phyloP scores from a whole-genome alignment of 2,797 vertebrate species.

The Pelodytes ibericus region DNA sequence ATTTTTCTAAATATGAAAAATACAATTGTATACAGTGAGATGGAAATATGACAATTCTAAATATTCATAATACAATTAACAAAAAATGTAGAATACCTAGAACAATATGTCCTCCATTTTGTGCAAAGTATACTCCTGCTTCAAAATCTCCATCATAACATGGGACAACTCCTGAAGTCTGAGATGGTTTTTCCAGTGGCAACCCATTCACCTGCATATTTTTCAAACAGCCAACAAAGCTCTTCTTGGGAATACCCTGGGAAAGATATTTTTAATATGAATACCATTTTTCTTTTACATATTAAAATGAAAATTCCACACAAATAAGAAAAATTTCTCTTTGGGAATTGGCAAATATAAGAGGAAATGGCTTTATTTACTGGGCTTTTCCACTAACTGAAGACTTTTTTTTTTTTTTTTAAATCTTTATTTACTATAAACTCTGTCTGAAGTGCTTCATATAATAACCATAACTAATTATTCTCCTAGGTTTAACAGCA shows the following conservation, averaged over 20 bases:
- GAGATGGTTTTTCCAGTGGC: slow-evolving; percentile 68
- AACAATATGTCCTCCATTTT: slow-evolving; percentile 78
- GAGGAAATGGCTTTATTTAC: too few relatives aligned
- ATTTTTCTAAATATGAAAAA: slow-evolving; percentile 72
- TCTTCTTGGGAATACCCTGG: slow-evolving; percentile 81
- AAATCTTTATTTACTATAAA: too few relatives aligned
- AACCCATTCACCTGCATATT: slow-evolving; percentile 84
- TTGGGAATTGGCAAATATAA: neutral
- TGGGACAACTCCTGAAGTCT: slow-evolving; percentile 76
- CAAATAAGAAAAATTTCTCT: neutral
- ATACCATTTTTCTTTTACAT: neutral
- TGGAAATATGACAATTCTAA: slow-evolving; percentile 5
- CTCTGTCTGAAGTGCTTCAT: too few relatives aligned
- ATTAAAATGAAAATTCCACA: neutral
- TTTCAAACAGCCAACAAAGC: slow-evolving; percentile 86
- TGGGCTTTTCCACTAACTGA: too few relatives aligned
- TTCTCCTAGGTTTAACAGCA: too few relatives aligned
- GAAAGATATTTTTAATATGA: slow-evolving; percentile 58
- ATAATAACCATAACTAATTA: too few relatives aligned
- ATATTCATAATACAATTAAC: neutral
- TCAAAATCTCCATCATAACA: slow-evolving; percentile 80
- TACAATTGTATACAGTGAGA: slow-evolving; percentile 13
- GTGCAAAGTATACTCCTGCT: slow-evolving; percentile 85
- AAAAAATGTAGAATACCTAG: slow-evolving; percentile 73
- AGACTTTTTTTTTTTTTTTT: too few relatives aligned